Percentiles rank a stretch among this genome's conserved stretches.
phyloP scores from a whole-genome alignment of 2,888 invertebrate species.

The Sympetrum striolatum region DNA sequence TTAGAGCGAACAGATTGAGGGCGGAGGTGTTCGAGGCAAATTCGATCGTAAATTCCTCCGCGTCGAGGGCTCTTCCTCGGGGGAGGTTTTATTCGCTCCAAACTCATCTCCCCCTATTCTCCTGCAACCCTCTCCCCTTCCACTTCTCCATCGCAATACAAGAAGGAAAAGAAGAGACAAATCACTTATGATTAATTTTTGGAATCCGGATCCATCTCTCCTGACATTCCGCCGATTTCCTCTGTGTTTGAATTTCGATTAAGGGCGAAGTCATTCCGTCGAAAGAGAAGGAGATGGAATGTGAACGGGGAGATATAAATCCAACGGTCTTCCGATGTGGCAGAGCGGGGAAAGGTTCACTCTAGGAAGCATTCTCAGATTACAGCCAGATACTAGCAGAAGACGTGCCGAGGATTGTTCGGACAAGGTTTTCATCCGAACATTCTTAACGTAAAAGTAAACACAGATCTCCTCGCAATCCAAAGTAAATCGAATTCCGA shows the following conservation, averaged over 20 bases:
- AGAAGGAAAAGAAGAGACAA: background rate
- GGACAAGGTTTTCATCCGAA: too few relatives aligned
- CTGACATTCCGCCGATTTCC: too few relatives aligned
- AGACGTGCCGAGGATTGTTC: too few relatives aligned
- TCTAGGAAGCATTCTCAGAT: too few relatives aligned
- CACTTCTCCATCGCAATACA: background rate
- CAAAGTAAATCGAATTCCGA: too few relatives aligned
- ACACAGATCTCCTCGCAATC: too few relatives aligned
- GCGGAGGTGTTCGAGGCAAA: constrained; percentile 1
- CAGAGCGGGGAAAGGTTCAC: background rate
- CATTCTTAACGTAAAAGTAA: too few relatives aligned
- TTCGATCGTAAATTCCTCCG: background rate
- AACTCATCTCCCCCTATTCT: background rate
- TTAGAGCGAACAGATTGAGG: background rate
- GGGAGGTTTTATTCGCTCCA: background rate
- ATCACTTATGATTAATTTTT: background rate
- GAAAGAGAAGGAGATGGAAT: background rate
- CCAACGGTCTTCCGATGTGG: background rate
- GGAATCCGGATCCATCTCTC: background rate
- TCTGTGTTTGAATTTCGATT: background rate
- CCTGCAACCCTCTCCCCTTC: background rate
- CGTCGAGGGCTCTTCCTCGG: background rate
- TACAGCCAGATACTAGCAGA: too few relatives aligned
- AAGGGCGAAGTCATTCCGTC: background rate
- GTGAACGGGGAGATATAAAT: background rate